These are phyloP conservation scores for Portunus trituberculatus DNA, from an alignment of 1,140 invertebrate genomes.

Conservation along the genomic window DNA sequence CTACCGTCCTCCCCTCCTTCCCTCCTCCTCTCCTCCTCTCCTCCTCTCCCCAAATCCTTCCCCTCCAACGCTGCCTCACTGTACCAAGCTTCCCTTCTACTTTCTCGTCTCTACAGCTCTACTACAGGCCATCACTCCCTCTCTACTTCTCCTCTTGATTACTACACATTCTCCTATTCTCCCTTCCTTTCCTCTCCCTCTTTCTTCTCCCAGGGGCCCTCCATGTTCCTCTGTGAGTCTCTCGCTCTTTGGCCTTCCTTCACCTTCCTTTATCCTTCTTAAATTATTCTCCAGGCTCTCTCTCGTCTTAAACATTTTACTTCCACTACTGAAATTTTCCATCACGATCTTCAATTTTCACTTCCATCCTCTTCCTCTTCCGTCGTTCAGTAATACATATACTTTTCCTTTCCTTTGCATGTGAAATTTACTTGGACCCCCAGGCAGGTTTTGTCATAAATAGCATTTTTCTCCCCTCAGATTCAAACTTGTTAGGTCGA, in stretches of 20 bases:
- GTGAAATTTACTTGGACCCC: background rate
- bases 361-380: background rate
- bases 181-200: background rate
- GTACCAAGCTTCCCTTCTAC: too few relatives aligned
- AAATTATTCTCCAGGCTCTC: background rate
- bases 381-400: background rate
- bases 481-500: background rate
- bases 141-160: background rate
- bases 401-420: constrained; percentile 1
- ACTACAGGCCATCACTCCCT: too few relatives aligned
- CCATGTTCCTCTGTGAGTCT: background rate
- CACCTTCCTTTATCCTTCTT: background rate
- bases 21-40: too few relatives aligned
- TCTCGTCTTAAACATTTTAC: background rate
- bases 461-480: background rate
- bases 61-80: too few relatives aligned
- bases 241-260: background rate
- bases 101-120: too few relatives aligned
- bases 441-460: background rate
- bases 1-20: too few relatives aligned
- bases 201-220: background rate
- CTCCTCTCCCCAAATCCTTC: too few relatives aligned
- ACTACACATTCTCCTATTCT: background rate
- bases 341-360: constrained; percentile 12
- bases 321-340: background rate